These are phyloP conservation scores for Calephelis virginiensis DNA, from an alignment of 1,140 invertebrate genomes.

Conservation along the genomic window DNA sequence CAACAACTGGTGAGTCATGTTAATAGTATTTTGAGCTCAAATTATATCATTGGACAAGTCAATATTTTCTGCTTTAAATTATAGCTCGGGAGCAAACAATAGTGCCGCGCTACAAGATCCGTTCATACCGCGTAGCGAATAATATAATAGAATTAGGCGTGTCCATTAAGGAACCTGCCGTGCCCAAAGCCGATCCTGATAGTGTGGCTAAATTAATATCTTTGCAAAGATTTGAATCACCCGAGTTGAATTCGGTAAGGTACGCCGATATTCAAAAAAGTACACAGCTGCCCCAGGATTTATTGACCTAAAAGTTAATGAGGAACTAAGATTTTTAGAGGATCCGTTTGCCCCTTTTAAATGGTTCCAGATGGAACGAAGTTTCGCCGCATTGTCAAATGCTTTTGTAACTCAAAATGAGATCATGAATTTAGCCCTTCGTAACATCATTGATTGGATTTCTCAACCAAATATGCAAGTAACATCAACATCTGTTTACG, in stretches of 20 bases:
- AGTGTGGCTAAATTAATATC: slow-evolving; percentile 1
- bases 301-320: slow-evolving; percentile 33
- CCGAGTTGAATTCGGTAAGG: slow-evolving; percentile 33
- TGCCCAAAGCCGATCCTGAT: slow-evolving; percentile 8
- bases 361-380: slow-evolving; percentile 31
- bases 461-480: slow-evolving; percentile 3
- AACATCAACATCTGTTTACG: slow-evolving; percentile 19
- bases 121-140: background rate
- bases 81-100: background rate
- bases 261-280: slow-evolving; percentile 34
- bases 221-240: slow-evolving; percentile 20
- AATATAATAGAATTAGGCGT: slow-evolving; percentile 18
- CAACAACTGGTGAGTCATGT: slow-evolving; percentile 26
- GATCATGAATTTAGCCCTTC: slow-evolving; percentile 24
- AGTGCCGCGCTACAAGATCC: background rate
- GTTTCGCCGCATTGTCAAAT: slow-evolving; percentile 34
- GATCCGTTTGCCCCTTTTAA: slow-evolving; percentile 3
- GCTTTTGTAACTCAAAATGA: slow-evolving; percentile 34
- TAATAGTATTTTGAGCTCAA: slow-evolving; percentile 16
- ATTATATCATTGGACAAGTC: background rate
- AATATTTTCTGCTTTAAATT: background rate
- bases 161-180: slow-evolving; percentile 16
- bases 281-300: slow-evolving; percentile 30
- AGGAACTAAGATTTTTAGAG: slow-evolving; percentile 31
- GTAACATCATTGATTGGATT: slow-evolving; percentile 24